phyloP scores from a whole-genome alignment of 2,113 vertebrate genomes.

The Dolichotis patagonum region DNA sequence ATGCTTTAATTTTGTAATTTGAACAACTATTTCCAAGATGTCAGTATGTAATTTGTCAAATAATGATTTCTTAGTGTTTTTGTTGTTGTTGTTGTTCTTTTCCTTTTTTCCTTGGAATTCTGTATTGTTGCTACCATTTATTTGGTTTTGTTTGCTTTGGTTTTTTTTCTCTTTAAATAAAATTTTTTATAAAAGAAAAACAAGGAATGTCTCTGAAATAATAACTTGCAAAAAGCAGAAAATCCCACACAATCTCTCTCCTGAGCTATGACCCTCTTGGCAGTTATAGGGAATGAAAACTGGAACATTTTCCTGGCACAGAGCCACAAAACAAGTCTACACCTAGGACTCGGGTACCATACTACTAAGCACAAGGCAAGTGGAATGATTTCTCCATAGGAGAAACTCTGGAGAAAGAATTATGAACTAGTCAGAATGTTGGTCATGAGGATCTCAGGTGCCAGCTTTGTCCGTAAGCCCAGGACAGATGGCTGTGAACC shows the following conservation, averaged over 20 bases:
- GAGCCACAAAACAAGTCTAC: neutral
- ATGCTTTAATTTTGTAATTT: too few relatives aligned
- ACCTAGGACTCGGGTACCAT: neutral
- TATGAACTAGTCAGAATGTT: too few relatives aligned
- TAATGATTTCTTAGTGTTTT: too few relatives aligned
- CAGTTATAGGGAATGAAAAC: constrained; percentile 8
- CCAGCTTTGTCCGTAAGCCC: neutral
- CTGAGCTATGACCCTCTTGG: constrained; percentile 9
- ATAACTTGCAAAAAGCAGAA: constrained; percentile 52
- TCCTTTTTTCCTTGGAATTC: too few relatives aligned
- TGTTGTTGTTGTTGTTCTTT: too few relatives aligned
- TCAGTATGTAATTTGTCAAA: too few relatives aligned
- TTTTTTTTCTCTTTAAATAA: too few relatives aligned
- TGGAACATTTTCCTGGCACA: constrained; percentile 35
- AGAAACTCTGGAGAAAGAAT: neutral
- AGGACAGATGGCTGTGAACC: neutral
- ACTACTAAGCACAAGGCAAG: neutral
- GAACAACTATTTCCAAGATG: too few relatives aligned
- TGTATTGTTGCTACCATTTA: too few relatives aligned
- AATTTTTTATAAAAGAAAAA: too few relatives aligned
- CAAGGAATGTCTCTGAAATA: constrained; percentile 59
- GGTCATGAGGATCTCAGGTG: neutral
- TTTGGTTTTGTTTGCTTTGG: too few relatives aligned
- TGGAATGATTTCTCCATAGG: neutral
- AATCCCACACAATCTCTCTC: neutral